These are phyloP conservation scores for Phenganax subtilis DNA, from an alignment of 92 coral and sea anemone genomes.

Conservation along the genomic window DNA sequence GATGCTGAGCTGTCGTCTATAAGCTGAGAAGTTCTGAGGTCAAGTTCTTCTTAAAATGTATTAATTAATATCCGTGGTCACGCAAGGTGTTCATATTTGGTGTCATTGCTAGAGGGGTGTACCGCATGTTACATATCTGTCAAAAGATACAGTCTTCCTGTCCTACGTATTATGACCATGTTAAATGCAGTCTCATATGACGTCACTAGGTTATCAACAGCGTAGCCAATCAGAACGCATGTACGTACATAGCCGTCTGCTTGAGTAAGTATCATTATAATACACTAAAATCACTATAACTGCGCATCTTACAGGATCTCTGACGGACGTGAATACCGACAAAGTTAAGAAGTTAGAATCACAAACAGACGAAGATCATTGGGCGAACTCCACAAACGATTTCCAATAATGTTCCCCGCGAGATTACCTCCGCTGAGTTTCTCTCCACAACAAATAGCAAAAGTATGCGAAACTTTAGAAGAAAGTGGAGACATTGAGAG, in stretches of 20 bases:
- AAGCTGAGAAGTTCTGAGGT: constrained; percentile 16
- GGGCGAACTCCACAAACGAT: neutral
- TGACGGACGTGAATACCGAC: neutral
- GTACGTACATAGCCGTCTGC: neutral
- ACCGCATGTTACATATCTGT: constrained; percentile 19
- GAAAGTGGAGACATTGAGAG: constrained; percentile 99
- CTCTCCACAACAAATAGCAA: constrained; percentile 94
- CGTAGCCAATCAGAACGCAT: constrained; percentile 21
- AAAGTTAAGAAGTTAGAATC: neutral
- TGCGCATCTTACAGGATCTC: constrained; percentile 22
- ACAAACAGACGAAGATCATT: no score
- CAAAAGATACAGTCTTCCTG: constrained; percentile 28
- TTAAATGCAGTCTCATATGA: constrained; percentile 23
- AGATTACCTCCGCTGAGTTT: constrained; percentile 94
- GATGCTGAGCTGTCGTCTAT: neutral
- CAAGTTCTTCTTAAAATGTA: constrained; percentile 14
- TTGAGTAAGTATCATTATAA: constrained; percentile 26
- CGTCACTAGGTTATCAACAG: constrained; percentile 11
- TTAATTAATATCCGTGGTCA: constrained; percentile 28
- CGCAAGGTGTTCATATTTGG: constrained; percentile 28
- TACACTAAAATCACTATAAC: constrained; percentile 15
- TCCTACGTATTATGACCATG: constrained; percentile 11
- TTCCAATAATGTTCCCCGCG: constrained; percentile 40
- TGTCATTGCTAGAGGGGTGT: constrained; percentile 18
- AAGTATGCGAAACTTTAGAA: constrained; percentile 96